These are phyloP conservation scores for Rhegmatorhina hoffmannsi DNA, from an alignment of 2,113 vertebrate genomes.

Conservation along the genomic window DNA sequence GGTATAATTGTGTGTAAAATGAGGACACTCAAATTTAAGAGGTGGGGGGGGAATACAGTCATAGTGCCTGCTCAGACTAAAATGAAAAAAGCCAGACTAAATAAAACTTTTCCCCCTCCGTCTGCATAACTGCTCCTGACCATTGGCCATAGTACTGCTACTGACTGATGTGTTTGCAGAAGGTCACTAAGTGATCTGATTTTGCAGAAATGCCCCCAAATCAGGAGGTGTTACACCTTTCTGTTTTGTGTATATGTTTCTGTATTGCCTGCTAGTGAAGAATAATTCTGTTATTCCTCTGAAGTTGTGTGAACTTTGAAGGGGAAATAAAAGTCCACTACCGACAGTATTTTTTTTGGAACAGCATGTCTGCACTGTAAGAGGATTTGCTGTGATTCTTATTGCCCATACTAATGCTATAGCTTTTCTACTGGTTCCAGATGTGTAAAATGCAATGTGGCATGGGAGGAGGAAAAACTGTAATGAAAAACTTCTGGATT, in stretches of 20 bases:
- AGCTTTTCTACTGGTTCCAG: slow-evolving; percentile 25
- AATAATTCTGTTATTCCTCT: background rate
- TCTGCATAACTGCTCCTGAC: background rate
- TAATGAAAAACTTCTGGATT: slow-evolving; percentile 40
- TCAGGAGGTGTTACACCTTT: background rate
- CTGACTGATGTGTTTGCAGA: background rate
- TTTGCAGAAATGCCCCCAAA: background rate
- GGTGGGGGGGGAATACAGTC: accelerated
- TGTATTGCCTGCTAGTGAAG: background rate
- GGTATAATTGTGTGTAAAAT: background rate
- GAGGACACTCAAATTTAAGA: background rate
- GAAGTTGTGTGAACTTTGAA: background rate
- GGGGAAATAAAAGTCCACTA: background rate
- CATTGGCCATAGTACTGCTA: background rate
- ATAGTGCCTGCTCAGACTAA: background rate
- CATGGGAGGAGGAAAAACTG: background rate
- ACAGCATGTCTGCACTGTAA: background rate
- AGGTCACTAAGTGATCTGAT: background rate
- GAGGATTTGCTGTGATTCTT: slow-evolving; percentile 27
- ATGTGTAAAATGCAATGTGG: background rate
- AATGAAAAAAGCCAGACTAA: background rate
- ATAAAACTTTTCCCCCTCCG: too few relatives aligned
- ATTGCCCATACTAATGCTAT: background rate
- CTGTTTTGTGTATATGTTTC: background rate
- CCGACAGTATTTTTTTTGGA: background rate